These are phyloP conservation scores for Ectemnius continuus DNA, from an alignment of 2,888 invertebrate genomes.

Conservation along the genomic window DNA sequence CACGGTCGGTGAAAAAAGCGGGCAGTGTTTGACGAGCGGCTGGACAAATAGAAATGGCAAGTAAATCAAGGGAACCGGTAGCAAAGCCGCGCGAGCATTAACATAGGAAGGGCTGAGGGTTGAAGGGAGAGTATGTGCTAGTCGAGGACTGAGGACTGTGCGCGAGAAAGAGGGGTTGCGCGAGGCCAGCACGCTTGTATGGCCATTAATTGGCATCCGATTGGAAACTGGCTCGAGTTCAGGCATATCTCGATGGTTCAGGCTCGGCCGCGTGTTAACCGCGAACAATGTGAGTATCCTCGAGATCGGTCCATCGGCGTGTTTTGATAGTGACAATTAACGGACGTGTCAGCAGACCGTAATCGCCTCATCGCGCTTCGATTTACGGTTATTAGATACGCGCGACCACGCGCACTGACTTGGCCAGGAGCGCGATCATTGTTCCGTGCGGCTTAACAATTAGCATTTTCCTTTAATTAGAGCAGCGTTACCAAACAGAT, in stretches of 20 bases:
- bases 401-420: too few relatives aligned
- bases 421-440: too few relatives aligned
- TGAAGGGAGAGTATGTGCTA: neutral
- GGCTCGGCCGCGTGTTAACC: slow-evolving; percentile 20
- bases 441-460: too few relatives aligned
- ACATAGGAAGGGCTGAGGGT: neutral
- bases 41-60: neutral
- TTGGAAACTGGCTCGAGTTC: slow-evolving; percentile 41
- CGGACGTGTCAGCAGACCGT: slow-evolving; percentile 2
- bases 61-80: neutral
- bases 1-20: too few relatives aligned
- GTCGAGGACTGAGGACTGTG: slow-evolving; percentile 5
- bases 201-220: slow-evolving; percentile 47
- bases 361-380: neutral
- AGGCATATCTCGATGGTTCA: slow-evolving; percentile 40
- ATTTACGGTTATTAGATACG: too few relatives aligned
- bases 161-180: neutral
- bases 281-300: slow-evolving; percentile 20
- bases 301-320: slow-evolving; percentile 13
- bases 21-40: too few relatives aligned
- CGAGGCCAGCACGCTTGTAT: slow-evolving; percentile 10
- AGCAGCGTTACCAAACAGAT: too few relatives aligned
- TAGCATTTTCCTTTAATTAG: too few relatives aligned
- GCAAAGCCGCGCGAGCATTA: neutral
- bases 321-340: slow-evolving; percentile 38